phyloP scores from a whole-genome alignment of 2,888 invertebrate species.

The Campoletis raptor region DNA sequence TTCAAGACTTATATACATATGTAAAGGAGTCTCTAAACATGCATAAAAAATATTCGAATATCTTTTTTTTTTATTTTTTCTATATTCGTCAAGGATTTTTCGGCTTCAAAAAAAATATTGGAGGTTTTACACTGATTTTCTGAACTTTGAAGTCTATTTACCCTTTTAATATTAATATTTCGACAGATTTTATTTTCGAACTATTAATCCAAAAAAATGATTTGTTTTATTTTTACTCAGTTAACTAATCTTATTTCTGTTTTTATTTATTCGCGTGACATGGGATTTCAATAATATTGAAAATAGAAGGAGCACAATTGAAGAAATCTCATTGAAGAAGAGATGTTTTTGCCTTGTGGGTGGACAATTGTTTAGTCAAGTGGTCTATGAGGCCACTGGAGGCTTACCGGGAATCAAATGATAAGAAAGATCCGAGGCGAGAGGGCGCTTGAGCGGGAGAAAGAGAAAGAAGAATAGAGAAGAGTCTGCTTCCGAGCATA shows the following conservation, averaged over 20 bases:
- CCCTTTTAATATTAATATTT: not conserved
- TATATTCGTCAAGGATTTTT: not conserved
- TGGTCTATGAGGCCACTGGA: slow-evolving; percentile 62
- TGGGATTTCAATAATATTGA: not conserved
- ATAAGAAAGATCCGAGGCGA: slow-evolving; percentile 53
- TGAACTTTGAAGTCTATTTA: not conserved
- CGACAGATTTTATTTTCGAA: not conserved
- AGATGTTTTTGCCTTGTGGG: slow-evolving; percentile 59
- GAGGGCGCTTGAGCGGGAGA: not conserved
- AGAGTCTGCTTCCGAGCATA: slow-evolving; percentile 3
- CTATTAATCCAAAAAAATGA: not conserved
- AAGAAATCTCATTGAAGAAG: not conserved
- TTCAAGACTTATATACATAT: not conserved
- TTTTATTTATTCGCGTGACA: not conserved
- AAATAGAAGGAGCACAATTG: not conserved
- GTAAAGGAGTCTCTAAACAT: not conserved
- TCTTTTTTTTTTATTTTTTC: not conserved
- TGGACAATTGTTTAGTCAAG: slow-evolving; percentile 68
- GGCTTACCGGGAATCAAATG: slow-evolving; percentile 66
- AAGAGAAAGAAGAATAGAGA: not conserved
- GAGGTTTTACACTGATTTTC: not conserved
- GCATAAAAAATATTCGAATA: not conserved
- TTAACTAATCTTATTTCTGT: no score
- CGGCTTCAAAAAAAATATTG: not conserved
- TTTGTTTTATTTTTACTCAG: not conserved